Base-by-base conservation (phyloP, 2,888 invertebrate genomes). In the Pteria penguin region DNA sequence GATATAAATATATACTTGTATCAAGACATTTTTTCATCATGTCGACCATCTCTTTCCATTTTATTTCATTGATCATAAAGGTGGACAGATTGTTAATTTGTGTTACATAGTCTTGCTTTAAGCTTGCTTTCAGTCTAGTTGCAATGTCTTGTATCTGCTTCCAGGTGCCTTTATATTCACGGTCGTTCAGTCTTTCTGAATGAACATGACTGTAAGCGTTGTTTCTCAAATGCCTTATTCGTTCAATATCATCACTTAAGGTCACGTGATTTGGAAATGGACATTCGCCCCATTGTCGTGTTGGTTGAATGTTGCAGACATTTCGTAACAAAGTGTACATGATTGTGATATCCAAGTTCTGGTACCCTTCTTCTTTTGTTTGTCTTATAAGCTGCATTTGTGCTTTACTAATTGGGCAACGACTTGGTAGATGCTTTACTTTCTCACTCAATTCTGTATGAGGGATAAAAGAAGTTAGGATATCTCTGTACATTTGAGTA, bases 281-380 rank as follows among this genome's bases (percentile, higher is more conserved):
- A 29, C 1, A 14, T 18, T 61, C 31, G 1, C 61, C 61, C 61
- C 61, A 61, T 5, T 31, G 29, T 31, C 31, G 27, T 22, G 61
- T 61, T 18, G 61, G 61, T 11, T 0, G 0, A 2, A 31, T 27
- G 27, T 27, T 27, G 14, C 61, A 27, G 31, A 1, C 27, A 18
- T 61, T 61, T 22, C 61, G 11, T 31, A 61, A 18, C 61, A 61
- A 2, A 14, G 11, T 61, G 31, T 61, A 61, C 61, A 61, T 61
- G 2, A 61, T 1, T 1, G 61, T 61, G 22, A 61, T 31, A 61
- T 61, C 61, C 27, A 61, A 61, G 2, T 27, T 18, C 45, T 36
- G 5, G 45, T 36, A 36, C 14, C 45, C 45, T 11, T 36, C 45
- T 36, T 36, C 14, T 36, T 36, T 14, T 36, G 45, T 14, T 5